Evolutionary conservation across 2,888 invertebrate species (phyloP).

Genomic region (Sesia apiformis): DNA sequence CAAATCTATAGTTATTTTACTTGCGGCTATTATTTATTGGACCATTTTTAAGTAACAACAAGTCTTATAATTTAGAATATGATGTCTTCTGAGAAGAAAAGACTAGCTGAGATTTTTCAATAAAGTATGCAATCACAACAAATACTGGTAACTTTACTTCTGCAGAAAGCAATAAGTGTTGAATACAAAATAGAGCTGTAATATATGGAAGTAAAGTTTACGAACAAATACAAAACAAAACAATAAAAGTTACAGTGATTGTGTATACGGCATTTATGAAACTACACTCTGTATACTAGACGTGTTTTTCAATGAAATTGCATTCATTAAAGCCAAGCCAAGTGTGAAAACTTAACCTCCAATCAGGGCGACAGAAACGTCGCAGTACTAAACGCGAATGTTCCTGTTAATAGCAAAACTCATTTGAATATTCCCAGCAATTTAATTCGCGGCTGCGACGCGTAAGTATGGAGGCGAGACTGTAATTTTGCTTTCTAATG

Average conservation of each 20-base stretch:
- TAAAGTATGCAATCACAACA: too few relatives aligned
- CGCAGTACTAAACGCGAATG: slow-evolving; percentile 32
- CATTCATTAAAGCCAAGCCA: slow-evolving; percentile 22
- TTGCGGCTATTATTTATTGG: too few relatives aligned
- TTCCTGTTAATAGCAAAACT: slow-evolving; percentile 37
- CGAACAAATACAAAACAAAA: neutral
- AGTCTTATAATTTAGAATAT: too few relatives aligned
- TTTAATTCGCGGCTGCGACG: slow-evolving; percentile 26
- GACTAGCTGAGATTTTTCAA: too few relatives aligned
- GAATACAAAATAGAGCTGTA: neutral
- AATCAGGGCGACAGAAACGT: slow-evolving; percentile 28
- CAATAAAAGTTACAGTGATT: neutral
- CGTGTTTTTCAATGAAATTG: slow-evolving; percentile 15
- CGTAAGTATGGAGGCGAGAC: slow-evolving; percentile 16
- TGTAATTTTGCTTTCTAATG: slow-evolving; percentile 36
- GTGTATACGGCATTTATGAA: neutral
- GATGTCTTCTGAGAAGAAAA: too few relatives aligned
- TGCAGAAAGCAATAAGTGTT: neutral
- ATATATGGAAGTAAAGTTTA: neutral
- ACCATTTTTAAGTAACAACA: too few relatives aligned
- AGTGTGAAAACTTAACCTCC: slow-evolving; percentile 21
- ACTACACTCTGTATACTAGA: neutral
- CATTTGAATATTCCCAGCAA: slow-evolving; percentile 47
- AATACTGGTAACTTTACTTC: neutral
- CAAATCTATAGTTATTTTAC: too few relatives aligned